These are phyloP conservation scores for Pyxicephalus adspersus DNA, from an alignment of 2,113 vertebrate species.

Conservation along the genomic window DNA sequence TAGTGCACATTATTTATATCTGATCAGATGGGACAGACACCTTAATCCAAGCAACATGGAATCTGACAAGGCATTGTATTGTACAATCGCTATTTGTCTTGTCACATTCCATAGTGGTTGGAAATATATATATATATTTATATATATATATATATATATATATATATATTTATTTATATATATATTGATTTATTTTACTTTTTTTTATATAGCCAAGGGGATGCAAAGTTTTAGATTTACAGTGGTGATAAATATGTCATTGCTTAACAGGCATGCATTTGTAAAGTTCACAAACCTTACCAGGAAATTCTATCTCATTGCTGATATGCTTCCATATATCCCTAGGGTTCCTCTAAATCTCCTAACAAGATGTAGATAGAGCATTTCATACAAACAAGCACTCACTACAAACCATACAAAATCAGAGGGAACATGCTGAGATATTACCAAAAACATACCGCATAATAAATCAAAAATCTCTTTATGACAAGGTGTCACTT, in stretches of 20 bases:
- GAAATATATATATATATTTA: no score
- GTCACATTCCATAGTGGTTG: no score
- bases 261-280: not conserved
- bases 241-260: not conserved
- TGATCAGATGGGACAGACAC: no score
- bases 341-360: conserved; percentile 29
- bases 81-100: no score
- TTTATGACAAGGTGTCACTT: conserved; percentile 42
- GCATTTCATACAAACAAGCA: conserved; percentile 44
- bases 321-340: conserved; percentile 24
- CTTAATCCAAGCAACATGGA: no score
- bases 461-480: conserved; percentile 54
- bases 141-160: not conserved
- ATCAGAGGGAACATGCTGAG: conserved; percentile 21
- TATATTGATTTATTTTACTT: not conserved
- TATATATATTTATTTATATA: not conserved
- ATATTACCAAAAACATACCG: conserved; percentile 36
- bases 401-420: conserved; percentile 45
- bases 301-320: conserved; percentile 18
- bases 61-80: no score
- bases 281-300: conserved; percentile 3
- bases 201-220: not conserved
- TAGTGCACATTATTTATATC: no score
- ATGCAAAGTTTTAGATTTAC: not conserved
- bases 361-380: conserved; percentile 41